phyloP scores from a whole-genome alignment of 2,888 invertebrate species.

The Phortica okadai region DNA sequence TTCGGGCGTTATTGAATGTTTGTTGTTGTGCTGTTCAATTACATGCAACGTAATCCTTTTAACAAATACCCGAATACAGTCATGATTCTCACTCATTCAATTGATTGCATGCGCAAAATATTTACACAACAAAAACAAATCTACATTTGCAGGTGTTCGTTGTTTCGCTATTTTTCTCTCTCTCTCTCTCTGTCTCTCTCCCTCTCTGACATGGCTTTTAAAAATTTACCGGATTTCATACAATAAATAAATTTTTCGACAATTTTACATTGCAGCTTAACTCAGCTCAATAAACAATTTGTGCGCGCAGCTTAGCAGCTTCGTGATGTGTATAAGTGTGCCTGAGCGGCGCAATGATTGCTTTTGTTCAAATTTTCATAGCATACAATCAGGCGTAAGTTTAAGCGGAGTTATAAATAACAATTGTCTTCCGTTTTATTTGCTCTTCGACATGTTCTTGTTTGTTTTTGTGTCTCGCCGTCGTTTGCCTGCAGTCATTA shows the following conservation, averaged over 20 bases:
- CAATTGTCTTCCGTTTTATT: neutral
- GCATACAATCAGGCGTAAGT: neutral
- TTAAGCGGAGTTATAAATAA: neutral
- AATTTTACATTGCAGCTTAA: neutral
- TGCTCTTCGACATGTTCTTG: neutral
- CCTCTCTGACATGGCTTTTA: neutral
- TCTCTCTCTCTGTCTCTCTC: neutral
- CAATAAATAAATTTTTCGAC: neutral
- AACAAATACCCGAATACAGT: neutral
- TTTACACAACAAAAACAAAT: neutral
- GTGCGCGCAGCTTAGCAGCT: neutral
- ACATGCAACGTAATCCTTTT: constrained; percentile 15
- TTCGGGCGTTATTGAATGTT: neutral
- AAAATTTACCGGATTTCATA: neutral
- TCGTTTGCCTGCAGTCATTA: neutral
- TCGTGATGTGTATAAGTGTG: neutral
- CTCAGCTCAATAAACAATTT: constrained; percentile 18
- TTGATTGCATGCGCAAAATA: constrained; percentile 13
- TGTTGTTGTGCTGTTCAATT: constrained; percentile 8
- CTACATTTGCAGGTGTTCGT: constrained; percentile 6
- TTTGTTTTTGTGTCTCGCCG: neutral
- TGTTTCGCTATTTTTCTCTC: neutral
- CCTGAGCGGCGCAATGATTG: neutral
- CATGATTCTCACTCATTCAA: neutral
- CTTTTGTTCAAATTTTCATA: neutral